Base-by-base conservation (phyloP, 2,888 invertebrate genomes). In the Busseola fusca region DNA sequence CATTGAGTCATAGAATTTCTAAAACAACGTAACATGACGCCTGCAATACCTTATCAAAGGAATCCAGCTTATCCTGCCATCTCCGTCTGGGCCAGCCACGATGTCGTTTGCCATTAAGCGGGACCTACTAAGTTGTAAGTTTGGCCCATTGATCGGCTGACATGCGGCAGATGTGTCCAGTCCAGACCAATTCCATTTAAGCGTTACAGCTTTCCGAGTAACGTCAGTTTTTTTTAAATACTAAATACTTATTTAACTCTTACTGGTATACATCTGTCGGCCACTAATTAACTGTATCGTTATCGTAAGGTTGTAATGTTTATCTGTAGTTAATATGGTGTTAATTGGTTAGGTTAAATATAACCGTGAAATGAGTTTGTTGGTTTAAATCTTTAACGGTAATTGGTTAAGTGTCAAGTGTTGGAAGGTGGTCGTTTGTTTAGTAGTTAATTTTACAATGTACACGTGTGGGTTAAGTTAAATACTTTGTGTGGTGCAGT, bases 291-390 rank as follows among this genome's bases (percentile, higher is more conserved):
- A 71, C 62, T 56, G 50, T 76, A 76, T 75, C 76, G 72, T 80
- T 74, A 80, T n/a, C n/a, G n/a, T n/a, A n/a, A n/a, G n/a, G n/a
- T n/a, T n/a, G n/a, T n/a, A n/a, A n/a, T n/a, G 67, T 80, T 72
- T 74, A 76, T 69, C 72, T 64, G 58, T 57, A 67, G 58, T 77
- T 81, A 81, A 72, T 82, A 77, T 68, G 70, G 74, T 80, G 86
- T 74, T 80, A 76, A 84, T 80, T 86, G 76, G 69, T 76, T 48
- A 18, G 71, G 83, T 84, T 81, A 83, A 81, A 73, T 82, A 77
- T 83, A 85, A 79, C 83, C 69, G 48, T 66, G 71, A 62, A 69
- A 69, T 75, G 60, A 83, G 69, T 80, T 69, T 71, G 83, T 75
- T 69, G 76, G 83, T 80, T 80, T 67, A 56, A 67, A 77, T 71